phyloP scores from a whole-genome alignment of 1,140 invertebrate genomes.

The Drosophila novamexicana region DNA sequence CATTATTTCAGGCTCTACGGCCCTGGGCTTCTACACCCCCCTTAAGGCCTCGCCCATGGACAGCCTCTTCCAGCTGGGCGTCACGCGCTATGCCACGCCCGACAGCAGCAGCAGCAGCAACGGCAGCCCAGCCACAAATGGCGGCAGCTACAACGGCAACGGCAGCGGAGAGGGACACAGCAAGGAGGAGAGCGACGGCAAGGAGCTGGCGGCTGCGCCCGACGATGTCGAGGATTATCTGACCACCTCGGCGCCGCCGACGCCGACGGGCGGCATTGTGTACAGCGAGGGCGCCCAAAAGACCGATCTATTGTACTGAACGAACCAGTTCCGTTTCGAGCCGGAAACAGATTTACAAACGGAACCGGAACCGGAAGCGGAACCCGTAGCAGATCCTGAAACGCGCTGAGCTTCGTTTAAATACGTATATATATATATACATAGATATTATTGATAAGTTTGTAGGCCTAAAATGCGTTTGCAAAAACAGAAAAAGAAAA shows the following conservation, averaged over 20 bases:
- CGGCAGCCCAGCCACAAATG: conserved; percentile 49
- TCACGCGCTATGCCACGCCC: conserved; percentile 85
- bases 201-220: conserved; percentile 8
- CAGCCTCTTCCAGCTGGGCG: conserved; percentile 87
- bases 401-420: neutral
- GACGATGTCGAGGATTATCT: conserved; percentile 82
- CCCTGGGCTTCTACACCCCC: conserved; percentile 87
- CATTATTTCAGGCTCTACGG: conserved; percentile 75
- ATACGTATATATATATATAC: conserved; percentile 47
- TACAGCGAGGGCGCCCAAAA: conserved; percentile 87
- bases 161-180: conserved; percentile 65
- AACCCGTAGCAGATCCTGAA: neutral
- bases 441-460: conserved; percentile 73
- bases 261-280: conserved; percentile 86
- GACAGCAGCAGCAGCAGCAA: conserved; percentile 54
- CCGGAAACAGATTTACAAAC: neutral
- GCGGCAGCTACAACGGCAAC: conserved; percentile 40
- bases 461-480: conserved; percentile 52
- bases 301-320: conserved; percentile 88
- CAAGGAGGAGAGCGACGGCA: conserved; percentile 32
- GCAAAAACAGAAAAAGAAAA: conserved; percentile 23
- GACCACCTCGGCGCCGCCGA: conserved; percentile 54
- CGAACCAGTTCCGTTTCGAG: neutral
- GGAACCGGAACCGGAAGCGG: neutral
- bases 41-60: conserved; percentile 86